phyloP scores from a whole-genome alignment of 2,797 vertebrate species.

The Gephyroberyx darwinii region DNA sequence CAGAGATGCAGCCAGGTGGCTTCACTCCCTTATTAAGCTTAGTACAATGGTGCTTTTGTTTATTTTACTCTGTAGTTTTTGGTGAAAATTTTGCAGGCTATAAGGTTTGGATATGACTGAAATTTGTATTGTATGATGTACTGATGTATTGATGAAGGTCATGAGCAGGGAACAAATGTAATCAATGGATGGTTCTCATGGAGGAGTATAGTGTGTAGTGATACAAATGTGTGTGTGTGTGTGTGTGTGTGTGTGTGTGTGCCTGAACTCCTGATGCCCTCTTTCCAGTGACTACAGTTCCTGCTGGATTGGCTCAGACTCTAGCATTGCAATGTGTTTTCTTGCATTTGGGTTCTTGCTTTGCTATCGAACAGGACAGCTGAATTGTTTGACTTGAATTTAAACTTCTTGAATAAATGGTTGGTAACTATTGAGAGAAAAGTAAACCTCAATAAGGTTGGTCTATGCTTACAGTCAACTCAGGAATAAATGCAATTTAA shows the following conservation, averaged over 20 bases:
- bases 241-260: not conserved
- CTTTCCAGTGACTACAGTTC: slow-evolving; percentile 23
- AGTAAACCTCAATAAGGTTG: too few relatives aligned
- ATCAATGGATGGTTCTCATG: too few relatives aligned
- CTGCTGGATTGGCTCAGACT: slow-evolving; percentile 28
- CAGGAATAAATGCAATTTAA: too few relatives aligned
- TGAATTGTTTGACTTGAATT: not conserved
- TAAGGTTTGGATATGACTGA: too few relatives aligned
- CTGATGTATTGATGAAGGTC: too few relatives aligned
- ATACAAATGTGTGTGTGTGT: slow-evolving; percentile 2
- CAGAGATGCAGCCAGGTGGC: slow-evolving; percentile 1
- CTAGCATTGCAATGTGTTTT: slow-evolving; percentile 33
- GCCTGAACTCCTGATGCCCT: not conserved
- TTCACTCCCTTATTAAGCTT: not conserved
- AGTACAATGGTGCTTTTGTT: not conserved
- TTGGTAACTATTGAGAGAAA: too few relatives aligned
- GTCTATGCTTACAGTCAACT: too few relatives aligned
- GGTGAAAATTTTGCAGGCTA: not conserved
- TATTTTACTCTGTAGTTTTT: not conserved
- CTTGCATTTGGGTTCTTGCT: slow-evolving; percentile 23
- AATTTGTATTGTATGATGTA: too few relatives aligned
- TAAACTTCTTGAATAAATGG: too few relatives aligned
- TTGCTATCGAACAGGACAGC: slow-evolving; percentile 1
- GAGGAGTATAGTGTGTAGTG: not conserved
- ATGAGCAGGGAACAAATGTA: too few relatives aligned